Base-by-base conservation (phyloP, 2,797 vertebrate genomes). In the Melanotaenia trifasciata region DNA sequence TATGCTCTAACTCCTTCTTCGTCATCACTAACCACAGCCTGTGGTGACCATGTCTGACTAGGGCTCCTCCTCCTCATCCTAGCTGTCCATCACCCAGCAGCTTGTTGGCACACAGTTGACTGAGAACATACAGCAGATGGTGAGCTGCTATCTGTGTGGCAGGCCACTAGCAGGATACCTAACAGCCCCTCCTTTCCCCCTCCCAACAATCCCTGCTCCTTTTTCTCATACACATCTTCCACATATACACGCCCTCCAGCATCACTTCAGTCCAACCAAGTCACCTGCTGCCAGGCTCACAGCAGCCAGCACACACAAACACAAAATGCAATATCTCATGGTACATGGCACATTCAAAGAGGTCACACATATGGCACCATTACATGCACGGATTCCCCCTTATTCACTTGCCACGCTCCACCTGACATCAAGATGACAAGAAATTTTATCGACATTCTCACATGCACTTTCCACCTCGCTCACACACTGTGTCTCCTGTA, bases 51-150 rank as follows among this genome's bases (percentile, higher is more conserved):
- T 54, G 64, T 66, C 45, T 76, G 24, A 43, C 51, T 32, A 12
- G 58, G 58, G 64, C 78, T 69, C 79, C 87, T 66, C 76, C 74
- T 66, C 83, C 64, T 79, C 67, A 11, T 73, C 79, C 76, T 73
- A 50, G 54, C 82, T 84, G 89, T 86, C 92, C 83, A 66, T 87
- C 89, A 89, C 79, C 74, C 86, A 81, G 86, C 54, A 75, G 84
- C 90, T 76, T 68, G 53, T 87, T 94, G 92, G 93, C 93, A 89
- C 76, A 2, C 78, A 85, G 70, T 76, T 81, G 76, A 82, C 81
- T 70, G 87, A 83, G 90, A 89, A 82, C 84, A 72, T 75, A 79
- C 78, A 91, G 92, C 94, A 95, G 94, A 95, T 94, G 94, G 93
- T 90, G 86, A 70, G 82, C 84, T 86, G 90, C 88, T 92, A 89